Evolutionary conservation across 2,113 vertebrate species (phyloP), one percentile per base, ranked within the genome.

Genomic region (Tylochromis polylepis): DNA sequence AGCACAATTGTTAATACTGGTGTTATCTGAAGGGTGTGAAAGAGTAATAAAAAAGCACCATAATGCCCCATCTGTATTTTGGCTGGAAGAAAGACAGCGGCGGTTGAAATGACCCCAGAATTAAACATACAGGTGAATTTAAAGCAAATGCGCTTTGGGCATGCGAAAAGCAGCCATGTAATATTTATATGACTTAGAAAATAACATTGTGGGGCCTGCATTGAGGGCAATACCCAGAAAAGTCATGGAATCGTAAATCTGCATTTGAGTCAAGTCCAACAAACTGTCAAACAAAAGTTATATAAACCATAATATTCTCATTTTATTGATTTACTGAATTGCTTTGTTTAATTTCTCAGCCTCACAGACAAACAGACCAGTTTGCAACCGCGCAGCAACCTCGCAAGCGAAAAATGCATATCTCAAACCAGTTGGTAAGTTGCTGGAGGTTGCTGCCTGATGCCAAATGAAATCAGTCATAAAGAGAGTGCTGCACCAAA

Each of bases 21-120:
- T 51, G 72, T 78, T 85, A 83, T 90, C 82, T 81, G 87, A 55
- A 81, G 79, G 67, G 78, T 82, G 83, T 83, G 36, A 92, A 89
- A 82, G 8, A 31, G 58, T 49, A 15, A 29, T 67, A 49, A 49
- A 7, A 72, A 72, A 80, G 55, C 5, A 72, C 41, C 2, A 10
- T 29, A 82, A 78, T 16, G 29, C 22, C 5, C 22, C 51, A n/a
- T 86, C 72, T 22, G 85, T 57, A 59, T 65, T 80, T 85, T 7
- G 46, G 60, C 46, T 51, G 15, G 51, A 70, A 65, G 49, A 57
- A 24, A 79, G 60, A 84, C 46, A 79, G 58, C 34, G 0, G 2
- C 20, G 20, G 29, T 10, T 83, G 15, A 81, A 55, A 56, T 18
- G 16, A 29, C 18, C 24, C 16, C 38, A 29, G 12, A 8, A 59